These are phyloP conservation scores for Aplocera efformata DNA, from an alignment of 2,888 invertebrate genomes.

Conservation along the genomic window DNA sequence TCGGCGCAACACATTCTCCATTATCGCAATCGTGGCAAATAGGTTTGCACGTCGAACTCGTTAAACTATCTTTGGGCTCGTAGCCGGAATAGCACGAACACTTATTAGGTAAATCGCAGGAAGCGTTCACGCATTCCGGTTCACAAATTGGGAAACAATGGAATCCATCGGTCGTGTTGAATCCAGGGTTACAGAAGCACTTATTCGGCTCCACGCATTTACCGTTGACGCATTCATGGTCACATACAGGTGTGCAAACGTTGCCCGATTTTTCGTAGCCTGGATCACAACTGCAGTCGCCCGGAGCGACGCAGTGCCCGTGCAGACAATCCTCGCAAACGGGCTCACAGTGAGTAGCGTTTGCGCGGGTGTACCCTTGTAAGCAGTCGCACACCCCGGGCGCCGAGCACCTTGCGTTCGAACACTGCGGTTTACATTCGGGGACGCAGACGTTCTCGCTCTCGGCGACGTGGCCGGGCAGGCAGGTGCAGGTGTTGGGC, in stretches of 20 bases:
- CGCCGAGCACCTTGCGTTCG: conserved; percentile 40
- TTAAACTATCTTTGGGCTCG: conserved; percentile 21
- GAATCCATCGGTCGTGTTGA: conserved; percentile 20
- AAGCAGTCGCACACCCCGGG: conserved; percentile 47
- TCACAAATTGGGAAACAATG: conserved; percentile 36
- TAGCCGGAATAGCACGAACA: conserved; percentile 39
- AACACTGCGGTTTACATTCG: conserved; percentile 30
- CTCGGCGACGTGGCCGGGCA: conserved; percentile 37
- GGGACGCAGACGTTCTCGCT: conserved; percentile 35
- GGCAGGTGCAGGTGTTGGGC: conserved; percentile 64
- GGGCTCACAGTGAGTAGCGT: conserved; percentile 38
- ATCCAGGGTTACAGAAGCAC: conserved; percentile 39
- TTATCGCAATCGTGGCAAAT: conserved; percentile 35
- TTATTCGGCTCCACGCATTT: conserved; percentile 48
- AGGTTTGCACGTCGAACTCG: conserved; percentile 40
- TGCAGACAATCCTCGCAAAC: conserved; percentile 68
- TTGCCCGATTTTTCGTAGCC: conserved; percentile 29
- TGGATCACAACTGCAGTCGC: conserved; percentile 26
- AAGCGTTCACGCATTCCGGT: conserved; percentile 37
- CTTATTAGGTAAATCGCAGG: conserved; percentile 37
- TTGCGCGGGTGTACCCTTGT: conserved; percentile 36
- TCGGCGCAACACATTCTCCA: conserved; percentile 43
- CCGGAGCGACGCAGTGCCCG: conserved; percentile 48
- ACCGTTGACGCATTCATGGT: conserved; percentile 42
- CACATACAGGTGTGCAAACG: conserved; percentile 31